Percentiles rank a stretch among this genome's conserved stretches.
Conservation (phyloP, 2,113 vertebrate species). For the Seriola quinqueradiata region DNA sequence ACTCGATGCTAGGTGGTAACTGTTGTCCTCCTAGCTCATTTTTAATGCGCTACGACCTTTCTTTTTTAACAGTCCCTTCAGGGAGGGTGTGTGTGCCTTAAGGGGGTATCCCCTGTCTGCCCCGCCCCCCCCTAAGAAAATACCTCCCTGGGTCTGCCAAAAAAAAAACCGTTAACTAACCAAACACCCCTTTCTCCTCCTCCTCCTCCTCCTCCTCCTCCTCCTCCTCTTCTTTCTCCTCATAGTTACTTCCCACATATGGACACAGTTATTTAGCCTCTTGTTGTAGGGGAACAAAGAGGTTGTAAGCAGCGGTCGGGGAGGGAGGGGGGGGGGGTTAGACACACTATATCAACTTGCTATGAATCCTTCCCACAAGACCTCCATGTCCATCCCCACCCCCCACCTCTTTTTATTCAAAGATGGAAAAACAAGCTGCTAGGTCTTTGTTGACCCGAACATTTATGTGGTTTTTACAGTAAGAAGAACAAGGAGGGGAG, state of each 20-base stretch:
- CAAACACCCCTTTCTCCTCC: constrained; percentile 49
- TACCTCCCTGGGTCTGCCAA: constrained; percentile 62
- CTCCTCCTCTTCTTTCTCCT: constrained; percentile 22
- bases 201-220: background rate
- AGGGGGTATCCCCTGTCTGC: constrained; percentile 57
- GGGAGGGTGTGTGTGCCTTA: constrained; percentile 35
- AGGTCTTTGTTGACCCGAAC: constrained; percentile 65
- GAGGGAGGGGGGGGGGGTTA: constrained; percentile 9
- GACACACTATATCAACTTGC: constrained; percentile 64
- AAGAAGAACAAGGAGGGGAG: constrained; percentile 52
- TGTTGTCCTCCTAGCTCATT: constrained; percentile 42
- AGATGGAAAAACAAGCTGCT: constrained; percentile 59
- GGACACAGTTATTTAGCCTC: constrained; percentile 75
- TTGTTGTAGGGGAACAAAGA: constrained; percentile 76
- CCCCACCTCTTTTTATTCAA: background rate
- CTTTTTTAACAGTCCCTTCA: constrained; percentile 31
- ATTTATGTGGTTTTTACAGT: constrained; percentile 71
- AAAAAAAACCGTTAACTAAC: constrained; percentile 74
- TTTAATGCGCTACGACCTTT: constrained; percentile 54
- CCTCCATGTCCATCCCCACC: constrained; percentile 9
- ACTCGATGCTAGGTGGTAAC: background rate
- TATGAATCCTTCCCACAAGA: constrained; percentile 61
- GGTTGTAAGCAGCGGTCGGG: constrained; percentile 60
- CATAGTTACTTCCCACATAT: constrained; percentile 68
- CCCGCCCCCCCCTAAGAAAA: constrained; percentile 45